These are phyloP conservation scores for Choloepus hoffmanni DNA, from an alignment of 2,113 vertebrate genomes.

Conservation along the genomic window DNA sequence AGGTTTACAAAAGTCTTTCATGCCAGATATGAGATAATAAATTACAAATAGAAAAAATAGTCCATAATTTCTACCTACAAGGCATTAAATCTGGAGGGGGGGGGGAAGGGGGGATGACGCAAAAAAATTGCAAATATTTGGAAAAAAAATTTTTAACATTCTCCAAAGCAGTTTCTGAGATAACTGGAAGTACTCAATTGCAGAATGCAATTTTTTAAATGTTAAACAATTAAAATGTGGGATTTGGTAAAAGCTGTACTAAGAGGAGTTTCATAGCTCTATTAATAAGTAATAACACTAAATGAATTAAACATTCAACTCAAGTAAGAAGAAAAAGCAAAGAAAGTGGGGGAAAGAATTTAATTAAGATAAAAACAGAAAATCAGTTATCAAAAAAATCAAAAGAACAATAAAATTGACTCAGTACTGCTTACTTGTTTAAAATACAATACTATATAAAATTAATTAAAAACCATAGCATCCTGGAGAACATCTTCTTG, in stretches of 20 bases:
- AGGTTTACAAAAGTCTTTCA: neutral
- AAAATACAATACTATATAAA: neutral
- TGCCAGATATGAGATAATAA: conserved; percentile 53
- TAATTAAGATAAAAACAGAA: neutral
- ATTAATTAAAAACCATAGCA: neutral
- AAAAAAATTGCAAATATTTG: conserved; percentile 25
- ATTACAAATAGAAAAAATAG: conserved; percentile 21
- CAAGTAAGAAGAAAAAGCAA: neutral
- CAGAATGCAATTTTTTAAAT: conserved; percentile 11
- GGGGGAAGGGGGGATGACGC: too few relatives aligned
- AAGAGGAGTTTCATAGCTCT: conserved; percentile 42
- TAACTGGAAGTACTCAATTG: conserved; percentile 29
- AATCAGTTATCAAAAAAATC: neutral
- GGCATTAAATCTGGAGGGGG: neutral
- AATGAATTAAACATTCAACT: conserved; percentile 17
- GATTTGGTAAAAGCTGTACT: conserved; percentile 50
- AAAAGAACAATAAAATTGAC: conserved; percentile 17
- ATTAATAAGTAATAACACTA: conserved; percentile 24
- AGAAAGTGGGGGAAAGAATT: neutral
- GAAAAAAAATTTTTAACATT: neutral
- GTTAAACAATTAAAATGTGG: neutral
- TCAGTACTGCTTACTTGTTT: neutral
- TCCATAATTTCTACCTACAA: conserved; percentile 39
- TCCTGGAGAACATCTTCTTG: too few relatives aligned
- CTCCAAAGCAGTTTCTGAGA: conserved; percentile 38